Base-by-base conservation (phyloP, 1,140 invertebrate genomes). In the Drosophila teissieri region DNA sequence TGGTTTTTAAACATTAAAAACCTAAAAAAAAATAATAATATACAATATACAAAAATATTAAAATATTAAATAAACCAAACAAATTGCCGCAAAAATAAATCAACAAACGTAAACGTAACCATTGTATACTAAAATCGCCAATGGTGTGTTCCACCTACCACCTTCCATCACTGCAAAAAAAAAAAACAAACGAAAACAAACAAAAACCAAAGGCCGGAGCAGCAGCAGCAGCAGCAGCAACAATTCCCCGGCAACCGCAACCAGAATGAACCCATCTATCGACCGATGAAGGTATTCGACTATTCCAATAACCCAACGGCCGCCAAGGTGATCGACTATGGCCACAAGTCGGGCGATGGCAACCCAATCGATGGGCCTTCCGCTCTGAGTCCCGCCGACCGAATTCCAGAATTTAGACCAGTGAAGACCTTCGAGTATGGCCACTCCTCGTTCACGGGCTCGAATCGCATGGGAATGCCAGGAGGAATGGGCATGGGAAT, bases 241-340 rank as follows among this genome's bases (percentile, higher is more conserved):
- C 49, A 51, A 49, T 42, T 34, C 11, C 40, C 56, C 14, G 37
- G n/a, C 37, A 17, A 39, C 12, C 19, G 3, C 1, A 15, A 14
- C 44, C 15, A 37, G 17, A 64, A 65, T 39, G 81, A 91, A 39
- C 54, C 69, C 54, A 75, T 77, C 58, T 90, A 77, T 65, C 82
- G 86, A 6, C 91, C 91, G 36, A 67, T 89, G 27, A 76, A 92
- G 84, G 90, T 92, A 44, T 91, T 91, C 61, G 91, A 92, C 63
- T 92, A 92, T 77, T 80, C 88, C 45, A 92, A 86, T 37, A 76
- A 49, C 22, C 92, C 93, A 54, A 83, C 93, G 52, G 93, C 93
- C 48, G 93, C 93, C n/a, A 94, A 95, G 68, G 94, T 96, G 24
- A 94, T 96, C 46, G 95, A 96, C 92, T 96, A 96, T 92, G 94